Percentiles rank a stretch among this genome's conserved stretches.
These are phyloP conservation scores for Gymnocheta viridis DNA, from an alignment of 2,888 invertebrate genomes.

Conservation along the genomic window DNA sequence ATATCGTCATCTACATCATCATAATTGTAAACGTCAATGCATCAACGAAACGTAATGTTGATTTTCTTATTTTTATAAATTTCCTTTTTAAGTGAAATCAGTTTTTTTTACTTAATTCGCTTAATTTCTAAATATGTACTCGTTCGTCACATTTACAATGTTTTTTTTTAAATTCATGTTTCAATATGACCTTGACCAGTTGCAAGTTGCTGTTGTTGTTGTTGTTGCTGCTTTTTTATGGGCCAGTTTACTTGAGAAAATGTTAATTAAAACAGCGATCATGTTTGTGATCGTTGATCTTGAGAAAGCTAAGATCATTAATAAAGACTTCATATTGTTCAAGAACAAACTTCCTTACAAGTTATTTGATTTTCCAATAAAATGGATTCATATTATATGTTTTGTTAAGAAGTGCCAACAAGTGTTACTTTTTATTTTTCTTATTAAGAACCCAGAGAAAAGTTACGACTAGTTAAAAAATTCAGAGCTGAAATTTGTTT, in stretches of 20 bases:
- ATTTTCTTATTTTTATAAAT: slow-evolving; percentile 51
- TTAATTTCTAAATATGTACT: slow-evolving; percentile 47
- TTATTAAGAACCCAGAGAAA: no score
- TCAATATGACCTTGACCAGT: slow-evolving; percentile 66
- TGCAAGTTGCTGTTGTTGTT: slow-evolving; percentile 33
- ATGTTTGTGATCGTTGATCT: slow-evolving; percentile 48
- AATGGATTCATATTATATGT: background rate
- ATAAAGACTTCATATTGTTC: slow-evolving; percentile 4
- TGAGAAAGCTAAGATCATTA: slow-evolving; percentile 61
- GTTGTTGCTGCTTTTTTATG: slow-evolving; percentile 22
- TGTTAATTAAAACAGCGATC: slow-evolving; percentile 43
- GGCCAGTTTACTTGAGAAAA: slow-evolving; percentile 52
- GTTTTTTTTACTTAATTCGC: slow-evolving; percentile 31
- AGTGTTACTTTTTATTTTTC: background rate
- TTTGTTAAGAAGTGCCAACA: background rate
- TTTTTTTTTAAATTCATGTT: slow-evolving; percentile 42
- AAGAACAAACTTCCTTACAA: slow-evolving; percentile 10
- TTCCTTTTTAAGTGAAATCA: slow-evolving; percentile 69
- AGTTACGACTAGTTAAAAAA: background rate
- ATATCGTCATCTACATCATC: slow-evolving; percentile 27
- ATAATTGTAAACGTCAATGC: slow-evolving; percentile 33
- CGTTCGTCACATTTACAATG: slow-evolving; percentile 23
- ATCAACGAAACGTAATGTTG: background rate
- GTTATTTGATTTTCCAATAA: background rate
- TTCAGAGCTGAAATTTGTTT: background rate